Percentiles rank a stretch among this genome's conserved stretches.
Conservation (phyloP, 2,113 vertebrate species). For the Lutjanus erythropterus region DNA sequence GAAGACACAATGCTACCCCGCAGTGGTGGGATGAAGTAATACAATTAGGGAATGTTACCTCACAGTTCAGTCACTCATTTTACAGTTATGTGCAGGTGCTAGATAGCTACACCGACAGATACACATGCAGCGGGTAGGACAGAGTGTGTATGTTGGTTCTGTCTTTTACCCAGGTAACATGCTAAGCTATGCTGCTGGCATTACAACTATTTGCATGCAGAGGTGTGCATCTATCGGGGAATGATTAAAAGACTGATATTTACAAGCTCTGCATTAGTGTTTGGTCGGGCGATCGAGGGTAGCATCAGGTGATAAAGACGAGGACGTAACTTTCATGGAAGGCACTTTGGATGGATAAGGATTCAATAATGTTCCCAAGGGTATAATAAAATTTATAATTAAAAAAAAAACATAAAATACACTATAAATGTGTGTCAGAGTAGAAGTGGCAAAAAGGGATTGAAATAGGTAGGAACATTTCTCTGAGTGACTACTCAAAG, state of each 20-base stretch:
- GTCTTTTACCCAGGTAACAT: background rate
- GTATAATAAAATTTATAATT: conserved; percentile 3
- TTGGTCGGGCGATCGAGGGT: background rate
- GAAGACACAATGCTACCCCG: conserved; percentile 63
- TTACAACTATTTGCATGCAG: background rate
- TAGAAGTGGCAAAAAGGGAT: background rate
- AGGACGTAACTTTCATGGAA: conserved; percentile 52
- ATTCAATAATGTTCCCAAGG: background rate
- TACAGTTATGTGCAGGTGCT: background rate
- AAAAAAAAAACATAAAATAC: conserved; percentile 1
- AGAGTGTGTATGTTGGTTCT: background rate
- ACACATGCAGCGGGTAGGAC: background rate
- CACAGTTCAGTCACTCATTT: conserved; percentile 7
- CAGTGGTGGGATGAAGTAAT: conserved; percentile 61
- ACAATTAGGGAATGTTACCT: background rate
- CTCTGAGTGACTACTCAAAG: background rate
- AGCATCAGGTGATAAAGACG: conserved; percentile 34
- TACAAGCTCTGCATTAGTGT: conserved; percentile 22
- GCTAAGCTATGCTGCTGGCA: background rate
- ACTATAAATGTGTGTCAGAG: background rate
- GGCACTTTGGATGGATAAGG: conserved; percentile 74
- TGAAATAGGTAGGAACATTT: background rate
- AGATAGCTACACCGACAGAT: background rate
- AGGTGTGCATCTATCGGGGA: background rate
- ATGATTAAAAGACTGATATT: background rate